Conservation (phyloP, 2,888 invertebrate genomes). For the Trimorus sp. region DNA sequence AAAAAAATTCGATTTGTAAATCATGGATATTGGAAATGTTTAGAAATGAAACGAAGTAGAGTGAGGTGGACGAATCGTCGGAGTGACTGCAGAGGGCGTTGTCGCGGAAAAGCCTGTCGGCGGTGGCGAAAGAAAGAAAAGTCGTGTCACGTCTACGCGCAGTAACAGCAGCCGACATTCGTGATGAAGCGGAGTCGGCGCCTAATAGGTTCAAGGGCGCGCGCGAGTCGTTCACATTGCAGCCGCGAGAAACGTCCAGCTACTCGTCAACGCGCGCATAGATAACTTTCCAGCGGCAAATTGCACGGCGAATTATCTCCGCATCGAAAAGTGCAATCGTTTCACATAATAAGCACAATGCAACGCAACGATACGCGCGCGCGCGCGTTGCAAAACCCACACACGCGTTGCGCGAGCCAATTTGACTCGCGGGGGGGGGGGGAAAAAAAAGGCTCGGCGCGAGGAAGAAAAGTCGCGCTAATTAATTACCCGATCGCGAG, state of each 20-base stretch:
- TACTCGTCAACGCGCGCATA: conserved; percentile 68
- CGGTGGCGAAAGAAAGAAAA: conserved; percentile 58
- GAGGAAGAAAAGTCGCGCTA: conserved; percentile 16
- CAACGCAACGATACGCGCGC: conserved; percentile 56
- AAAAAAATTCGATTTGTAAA: no score
- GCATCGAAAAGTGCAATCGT: conserved; percentile 65
- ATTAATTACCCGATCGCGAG: conserved; percentile 40
- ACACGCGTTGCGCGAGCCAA: conserved; percentile 52
- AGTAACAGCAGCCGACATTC: conserved; percentile 64
- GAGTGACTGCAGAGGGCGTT: neutral
- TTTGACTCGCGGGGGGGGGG: conserved; percentile 25
- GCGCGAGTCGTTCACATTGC: conserved; percentile 70
- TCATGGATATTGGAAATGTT: no score
- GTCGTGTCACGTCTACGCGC: conserved; percentile 48
- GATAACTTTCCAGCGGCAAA: conserved; percentile 69
- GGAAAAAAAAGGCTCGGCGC: neutral
- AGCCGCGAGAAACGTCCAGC: conserved; percentile 65
- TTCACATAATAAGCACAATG: conserved; percentile 62
- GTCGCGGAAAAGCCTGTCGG: conserved; percentile 30
- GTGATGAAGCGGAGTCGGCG: conserved; percentile 68
- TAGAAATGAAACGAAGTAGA: no score
- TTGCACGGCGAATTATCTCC: conserved; percentile 67
- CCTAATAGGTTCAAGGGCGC: conserved; percentile 73
- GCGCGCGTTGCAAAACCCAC: conserved; percentile 55
- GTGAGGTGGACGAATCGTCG: no score